These are phyloP conservation scores for Leucopsar rothschildi DNA, from an alignment of 2,113 vertebrate genomes.

Conservation along the genomic window DNA sequence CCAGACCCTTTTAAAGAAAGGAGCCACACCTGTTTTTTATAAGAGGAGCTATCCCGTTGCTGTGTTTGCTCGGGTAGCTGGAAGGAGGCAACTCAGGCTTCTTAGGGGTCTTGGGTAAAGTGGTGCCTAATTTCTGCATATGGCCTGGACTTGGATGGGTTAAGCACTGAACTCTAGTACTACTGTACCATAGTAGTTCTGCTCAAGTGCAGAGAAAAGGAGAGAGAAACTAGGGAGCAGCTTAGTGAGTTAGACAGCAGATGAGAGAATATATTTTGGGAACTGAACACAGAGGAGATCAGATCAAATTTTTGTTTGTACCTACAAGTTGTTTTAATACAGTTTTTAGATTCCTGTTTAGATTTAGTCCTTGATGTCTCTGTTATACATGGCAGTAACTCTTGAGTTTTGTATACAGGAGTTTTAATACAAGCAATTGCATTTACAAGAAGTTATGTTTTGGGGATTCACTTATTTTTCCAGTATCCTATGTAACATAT, in stretches of 20 bases:
- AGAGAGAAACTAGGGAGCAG: background rate
- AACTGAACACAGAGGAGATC: background rate
- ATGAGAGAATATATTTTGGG: background rate
- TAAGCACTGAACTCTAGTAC: background rate
- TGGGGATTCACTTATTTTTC: background rate
- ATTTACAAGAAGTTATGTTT: background rate
- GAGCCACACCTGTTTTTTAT: background rate
- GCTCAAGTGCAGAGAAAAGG: background rate
- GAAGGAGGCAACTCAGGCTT: background rate
- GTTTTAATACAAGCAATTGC: background rate
- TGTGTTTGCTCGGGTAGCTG: background rate
- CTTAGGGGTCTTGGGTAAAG: background rate
- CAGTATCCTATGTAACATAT: background rate
- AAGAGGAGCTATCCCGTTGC: background rate
- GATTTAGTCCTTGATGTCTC: background rate
- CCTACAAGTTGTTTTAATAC: background rate
- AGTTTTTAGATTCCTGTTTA: background rate
- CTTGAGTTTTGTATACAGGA: background rate
- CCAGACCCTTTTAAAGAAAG: background rate
- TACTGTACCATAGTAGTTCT: background rate
- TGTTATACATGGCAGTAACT: background rate
- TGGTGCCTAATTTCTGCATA: background rate
- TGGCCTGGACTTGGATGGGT: background rate
- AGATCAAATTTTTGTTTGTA: background rate
- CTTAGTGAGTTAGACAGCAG: background rate